Evolutionary conservation across 2,113 vertebrate species (phyloP), one percentile per base, ranked within the genome.

Genomic region (Ceuthmochares aereus): DNA sequence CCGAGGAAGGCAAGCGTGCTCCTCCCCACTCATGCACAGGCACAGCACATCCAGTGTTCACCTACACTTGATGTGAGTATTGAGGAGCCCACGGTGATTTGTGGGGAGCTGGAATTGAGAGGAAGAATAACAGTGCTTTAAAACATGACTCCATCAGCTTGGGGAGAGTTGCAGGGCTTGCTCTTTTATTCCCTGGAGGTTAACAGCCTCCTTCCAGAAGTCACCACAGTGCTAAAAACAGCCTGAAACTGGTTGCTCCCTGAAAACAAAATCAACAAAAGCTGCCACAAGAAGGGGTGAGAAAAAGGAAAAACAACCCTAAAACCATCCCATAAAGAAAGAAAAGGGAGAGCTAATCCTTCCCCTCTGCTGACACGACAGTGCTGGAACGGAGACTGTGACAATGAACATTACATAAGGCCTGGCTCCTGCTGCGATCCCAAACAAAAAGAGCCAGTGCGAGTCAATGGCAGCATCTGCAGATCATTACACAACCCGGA

Each of bases 351-450:
- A 96, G 89, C 37, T 90, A 96, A 95, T 76, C 56, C 77, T 89
- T 72, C 84, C 84, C 80, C 85, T 95, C 62, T 66, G 84, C 69
- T 93, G 91, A 91, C 62, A 80, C 32, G 43, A 94, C 73, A 88
- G 88, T 3, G 67, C 79, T 95, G 87, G 73, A 90, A 87, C 18
- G 1, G 92, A 68, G 68, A 92, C 45, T 62, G 60, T 89, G 92
- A 96, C 94, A 94, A 84, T 96, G 93, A 90, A 45, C 75, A 66
- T 97, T 96, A 97, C 52, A 51, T 95, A 96, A 97, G 75, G 93
- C 34, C 85, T 81, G 72, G 93, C 92, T 94, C 95, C 90, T 86
- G 63, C 74, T 60, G 73, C 1, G 58, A 93, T 36, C 60, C 70
- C 6, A 18, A 95, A 90, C 80, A 95, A 92, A 96, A 96, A 79